These are phyloP conservation scores for Belonocnema kinseyi DNA, from an alignment of 1,140 invertebrate genomes.

Conservation along the genomic window DNA sequence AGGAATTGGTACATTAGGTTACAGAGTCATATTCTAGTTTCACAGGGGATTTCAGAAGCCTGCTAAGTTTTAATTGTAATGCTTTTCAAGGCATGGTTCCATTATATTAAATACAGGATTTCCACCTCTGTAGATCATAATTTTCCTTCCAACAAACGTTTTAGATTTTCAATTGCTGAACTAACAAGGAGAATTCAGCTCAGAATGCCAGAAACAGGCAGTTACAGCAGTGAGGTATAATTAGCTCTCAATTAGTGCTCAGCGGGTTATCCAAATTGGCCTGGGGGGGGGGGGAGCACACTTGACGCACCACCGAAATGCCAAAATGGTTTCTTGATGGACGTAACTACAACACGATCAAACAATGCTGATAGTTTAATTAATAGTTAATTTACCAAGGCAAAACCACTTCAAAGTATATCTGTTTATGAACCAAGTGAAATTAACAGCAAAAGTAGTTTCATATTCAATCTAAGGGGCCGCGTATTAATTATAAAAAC, in stretches of 20 bases:
- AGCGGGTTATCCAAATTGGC: not conserved
- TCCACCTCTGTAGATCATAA: not conserved
- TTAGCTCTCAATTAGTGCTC: constrained; percentile 23
- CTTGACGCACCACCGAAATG: constrained; percentile 13
- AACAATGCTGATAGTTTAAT: not conserved
- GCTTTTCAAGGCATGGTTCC: not conserved
- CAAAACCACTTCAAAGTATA: no score
- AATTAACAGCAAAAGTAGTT: no score
- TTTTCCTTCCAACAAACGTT: not conserved
- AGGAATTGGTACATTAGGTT: no score
- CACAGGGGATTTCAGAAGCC: no score
- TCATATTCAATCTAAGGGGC: no score
- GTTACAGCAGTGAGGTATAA: constrained; percentile 5
- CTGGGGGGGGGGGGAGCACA: not conserved
- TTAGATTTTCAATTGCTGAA: not conserved
- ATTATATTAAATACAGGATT: not conserved
- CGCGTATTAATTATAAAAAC: no score
- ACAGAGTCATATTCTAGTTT: no score
- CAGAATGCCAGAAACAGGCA: constrained; percentile 20
- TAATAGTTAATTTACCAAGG: no score
- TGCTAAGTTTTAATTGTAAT: not conserved
- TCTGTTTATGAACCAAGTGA: no score
- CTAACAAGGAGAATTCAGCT: constrained; percentile 6
- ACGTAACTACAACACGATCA: not conserved
- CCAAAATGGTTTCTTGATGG: constrained; percentile 9